Conservation (phyloP, 2,888 invertebrate species). For the Plebejus argus region DNA sequence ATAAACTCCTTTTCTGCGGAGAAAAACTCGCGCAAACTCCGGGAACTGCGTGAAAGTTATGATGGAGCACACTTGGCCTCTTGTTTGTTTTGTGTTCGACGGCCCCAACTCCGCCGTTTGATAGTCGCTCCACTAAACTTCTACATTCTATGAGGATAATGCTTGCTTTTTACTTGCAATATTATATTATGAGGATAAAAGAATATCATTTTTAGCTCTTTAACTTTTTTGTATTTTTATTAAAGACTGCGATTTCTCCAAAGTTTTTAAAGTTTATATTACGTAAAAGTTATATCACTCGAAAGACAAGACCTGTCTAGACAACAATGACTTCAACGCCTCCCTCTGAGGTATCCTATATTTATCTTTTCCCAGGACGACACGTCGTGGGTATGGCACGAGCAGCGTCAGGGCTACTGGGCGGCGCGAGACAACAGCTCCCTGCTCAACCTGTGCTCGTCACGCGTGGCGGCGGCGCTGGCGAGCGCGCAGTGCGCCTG, state of each 20-base stretch:
- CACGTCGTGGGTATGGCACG: constrained; percentile 60
- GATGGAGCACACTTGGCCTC: constrained; percentile 16
- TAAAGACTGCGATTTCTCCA: too few relatives aligned
- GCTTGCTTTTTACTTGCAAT: not conserved
- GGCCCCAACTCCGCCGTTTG: not conserved
- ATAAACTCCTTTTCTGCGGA: constrained; percentile 5
- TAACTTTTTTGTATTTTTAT: not conserved
- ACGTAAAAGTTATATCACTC: not conserved
- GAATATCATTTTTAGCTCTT: not conserved
- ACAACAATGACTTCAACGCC: not conserved
- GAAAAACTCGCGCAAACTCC: not conserved
- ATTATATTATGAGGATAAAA: not conserved
- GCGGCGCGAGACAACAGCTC: constrained; percentile 55
- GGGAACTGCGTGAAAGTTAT: constrained; percentile 24
- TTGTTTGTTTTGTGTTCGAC: constrained; percentile 29
- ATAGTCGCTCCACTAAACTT: constrained; percentile 1
- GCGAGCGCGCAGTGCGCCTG: constrained; percentile 61
- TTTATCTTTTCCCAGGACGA: constrained; percentile 43
- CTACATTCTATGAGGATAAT: not conserved
- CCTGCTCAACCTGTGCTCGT: constrained; percentile 64
- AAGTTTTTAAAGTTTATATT: too few relatives aligned
- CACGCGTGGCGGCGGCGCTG: constrained; percentile 53
- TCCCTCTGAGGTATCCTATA: not conserved
- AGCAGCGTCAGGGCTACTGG: constrained; percentile 55
- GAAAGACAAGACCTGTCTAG: not conserved